Evolutionary conservation across 2,888 invertebrate species (phyloP), one percentile per base, ranked within the genome.

Genomic region (Eurytoma californica): DNA sequence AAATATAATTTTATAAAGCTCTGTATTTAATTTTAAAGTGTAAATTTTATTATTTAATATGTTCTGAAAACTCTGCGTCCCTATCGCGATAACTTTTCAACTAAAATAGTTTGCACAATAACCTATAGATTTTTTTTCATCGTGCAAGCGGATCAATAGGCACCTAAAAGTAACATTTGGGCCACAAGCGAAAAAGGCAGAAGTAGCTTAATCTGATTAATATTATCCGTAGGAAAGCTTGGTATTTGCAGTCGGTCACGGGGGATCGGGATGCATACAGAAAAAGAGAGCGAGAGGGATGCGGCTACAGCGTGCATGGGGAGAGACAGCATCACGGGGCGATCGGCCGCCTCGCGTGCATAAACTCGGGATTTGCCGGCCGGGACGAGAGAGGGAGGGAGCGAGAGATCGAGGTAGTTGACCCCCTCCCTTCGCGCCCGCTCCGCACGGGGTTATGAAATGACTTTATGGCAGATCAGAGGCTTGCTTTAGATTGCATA

Each of bases 391-490:
- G 18, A 49, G 28, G 9, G 39, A 58, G 57, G 47, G 14, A 20
- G 28, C 18, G 28, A 30, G 51, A n/a, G 30, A 18, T 7, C 16
- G 85, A 83, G 85, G 85, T 86, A 86, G 87, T 88, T 87, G 89
- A 87, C 87, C 87, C 87, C 24, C n/a, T n/a, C 86, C 84, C 30
- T 20, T 14, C 51, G 30, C 20, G 51, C 47, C 7, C 61, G 5
- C 72, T 60, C 63, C 28, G 53, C 28, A 20, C 87, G 86, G 87
- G 88, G 87, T 88, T 89, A 88, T 88, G 88, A 89, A 89, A 89
- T 89, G 89, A 88, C 89, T 89, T 90, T 90, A 90, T 89, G 89
- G 88, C 87, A 88, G 89, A 89, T 89, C 88, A 87, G 89, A 88
- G 88, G 87, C 87, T 86, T 86, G 88, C 85, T 86, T 87, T 87